phyloP scores from a whole-genome alignment of 2,797 vertebrate species.

The Linurgus olivaceus region DNA sequence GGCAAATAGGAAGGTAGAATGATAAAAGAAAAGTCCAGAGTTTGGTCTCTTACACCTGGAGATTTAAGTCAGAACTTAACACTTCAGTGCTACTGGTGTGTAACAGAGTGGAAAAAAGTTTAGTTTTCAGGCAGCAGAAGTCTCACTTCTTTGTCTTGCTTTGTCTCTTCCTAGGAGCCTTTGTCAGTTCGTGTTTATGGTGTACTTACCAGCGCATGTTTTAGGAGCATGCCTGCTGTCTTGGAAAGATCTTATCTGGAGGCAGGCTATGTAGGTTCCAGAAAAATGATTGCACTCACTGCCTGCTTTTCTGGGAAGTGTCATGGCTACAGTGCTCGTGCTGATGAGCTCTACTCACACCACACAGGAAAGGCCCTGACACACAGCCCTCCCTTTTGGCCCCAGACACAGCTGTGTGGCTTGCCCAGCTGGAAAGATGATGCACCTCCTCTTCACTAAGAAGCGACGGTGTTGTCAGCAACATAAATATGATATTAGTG shows the following conservation, averaged over 20 bases:
- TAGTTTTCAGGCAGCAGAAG: neutral
- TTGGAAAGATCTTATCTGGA: neutral
- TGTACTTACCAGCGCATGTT: neutral
- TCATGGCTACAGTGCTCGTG: accelerated
- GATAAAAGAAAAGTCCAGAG: neutral
- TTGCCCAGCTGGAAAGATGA: neutral
- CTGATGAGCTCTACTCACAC: neutral
- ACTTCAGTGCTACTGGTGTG: neutral
- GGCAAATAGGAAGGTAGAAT: neutral
- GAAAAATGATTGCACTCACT: neutral
- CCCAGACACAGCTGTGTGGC: neutral
- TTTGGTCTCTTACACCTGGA: neutral
- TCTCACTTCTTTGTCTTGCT: neutral
- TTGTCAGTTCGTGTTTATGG: accelerated
- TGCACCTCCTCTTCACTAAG: neutral
- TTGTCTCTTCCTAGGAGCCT: neutral
- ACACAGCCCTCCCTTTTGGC: neutral
- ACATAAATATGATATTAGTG: neutral
- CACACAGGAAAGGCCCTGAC: neutral
- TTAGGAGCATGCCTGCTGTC: neutral
- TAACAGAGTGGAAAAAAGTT: neutral
- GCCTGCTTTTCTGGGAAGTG: neutral
- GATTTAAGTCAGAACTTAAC: neutral
- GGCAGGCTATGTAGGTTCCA: neutral
- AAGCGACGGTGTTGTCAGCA: neutral